A percentile compares a stretch with the other conserved stretches of the same genome.
phyloP scores from a whole-genome alignment of 2,113 vertebrate genomes.

The Cyphomyrus plagiostoma region DNA sequence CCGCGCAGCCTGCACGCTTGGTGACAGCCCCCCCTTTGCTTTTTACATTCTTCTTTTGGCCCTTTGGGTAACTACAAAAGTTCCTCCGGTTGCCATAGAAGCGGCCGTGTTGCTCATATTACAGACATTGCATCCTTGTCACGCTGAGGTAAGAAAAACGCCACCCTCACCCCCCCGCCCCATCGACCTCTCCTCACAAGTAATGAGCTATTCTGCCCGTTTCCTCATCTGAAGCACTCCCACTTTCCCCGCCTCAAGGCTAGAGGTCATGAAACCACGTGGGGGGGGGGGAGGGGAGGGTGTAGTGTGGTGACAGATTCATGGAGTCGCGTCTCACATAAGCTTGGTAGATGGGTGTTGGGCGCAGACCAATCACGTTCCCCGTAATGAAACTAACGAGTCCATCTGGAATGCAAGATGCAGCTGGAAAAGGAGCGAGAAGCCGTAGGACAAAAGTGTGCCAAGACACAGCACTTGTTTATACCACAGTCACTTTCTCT shows the following conservation, averaged over 20 bases:
- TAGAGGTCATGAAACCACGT: constrained; percentile 31
- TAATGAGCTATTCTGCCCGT: neutral
- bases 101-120: neutral
- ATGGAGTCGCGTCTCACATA: constrained; percentile 15
- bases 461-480: neutral
- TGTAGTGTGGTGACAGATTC: constrained; percentile 26
- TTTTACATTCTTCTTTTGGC: neutral
- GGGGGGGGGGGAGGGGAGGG: neutral
- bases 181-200: constrained; percentile 9
- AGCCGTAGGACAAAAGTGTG: neutral
- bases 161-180: neutral
- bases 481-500: neutral
- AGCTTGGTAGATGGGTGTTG: constrained; percentile 38
- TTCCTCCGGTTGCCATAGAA: neutral
- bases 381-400: constrained; percentile 32
- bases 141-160: neutral
- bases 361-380: constrained; percentile 26
- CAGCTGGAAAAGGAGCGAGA: neutral
- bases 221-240: constrained; percentile 15
- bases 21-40: neutral
- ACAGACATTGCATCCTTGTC: neutral
- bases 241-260: constrained; percentile 27
- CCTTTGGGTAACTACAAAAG: neutral
- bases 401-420: neutral
- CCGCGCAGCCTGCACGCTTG: neutral